Base-by-base conservation (phyloP, 2,888 invertebrate genomes). In the Frankliniella intonsa region DNA sequence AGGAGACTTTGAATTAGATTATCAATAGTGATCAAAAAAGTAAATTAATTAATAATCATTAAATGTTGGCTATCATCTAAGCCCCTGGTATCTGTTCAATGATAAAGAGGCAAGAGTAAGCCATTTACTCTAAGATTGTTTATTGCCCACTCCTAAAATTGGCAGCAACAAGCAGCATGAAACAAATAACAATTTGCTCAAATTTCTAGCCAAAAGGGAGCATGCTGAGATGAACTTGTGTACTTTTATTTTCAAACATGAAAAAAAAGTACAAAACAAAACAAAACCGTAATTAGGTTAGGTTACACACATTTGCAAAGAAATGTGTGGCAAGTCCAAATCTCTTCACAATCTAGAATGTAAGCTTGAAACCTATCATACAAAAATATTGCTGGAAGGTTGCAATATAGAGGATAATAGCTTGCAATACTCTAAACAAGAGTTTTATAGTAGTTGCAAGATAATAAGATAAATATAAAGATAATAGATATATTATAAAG, bases 21-120 rank as follows among this genome's bases (percentile, higher is more conserved):
- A 38, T 38, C 2, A 38, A 38, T 38, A 9, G 86, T 87, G 38
- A 38, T 0, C 86, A 84, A 8, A n/a, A n/a, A n/a, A n/a, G n/a
- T 85, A 82, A 51, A 38, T 38, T 3, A 38, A 38, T 2, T 38
- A 38, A 3, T 38, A 38, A 38, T 3, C 38, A 62, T 62, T 14
- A 14, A 19, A 7, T 62, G 62, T 62, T 17, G 8, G 62, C 62
- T n/a, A 17, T 62, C 14, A 17, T 14, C 62, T 17, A 62, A 62
- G 17, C 62, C 62, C 17, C 62, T 19, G 11, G n/a, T 19, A 62
- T n/a, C 62, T 19, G 14, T 1, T 19, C 8, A 17, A 17, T 8
- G 62, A n/a, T 62, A 11, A 62, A 62, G n/a, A 14, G 11, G n/a
- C 17, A 62, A 19, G 8, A 62, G 1, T n/a, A 62, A 8, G 62